Percentiles rank a stretch among this genome's conserved stretches.
These are phyloP conservation scores for Dendropsophus ebraccatus DNA, from an alignment of 2,113 vertebrate species.

Conservation along the genomic window DNA sequence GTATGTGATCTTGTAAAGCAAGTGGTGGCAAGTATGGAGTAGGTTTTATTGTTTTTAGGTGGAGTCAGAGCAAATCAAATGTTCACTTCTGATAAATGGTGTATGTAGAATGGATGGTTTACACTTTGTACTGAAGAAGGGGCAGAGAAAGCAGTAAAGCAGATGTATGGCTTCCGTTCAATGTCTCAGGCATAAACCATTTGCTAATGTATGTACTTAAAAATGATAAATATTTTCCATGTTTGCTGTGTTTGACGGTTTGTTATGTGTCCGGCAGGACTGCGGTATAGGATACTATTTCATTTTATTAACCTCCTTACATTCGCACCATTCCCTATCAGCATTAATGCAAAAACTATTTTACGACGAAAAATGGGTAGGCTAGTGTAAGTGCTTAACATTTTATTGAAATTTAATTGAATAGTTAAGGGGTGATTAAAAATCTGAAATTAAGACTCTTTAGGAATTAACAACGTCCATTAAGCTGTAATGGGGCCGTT, in stretches of 20 bases:
- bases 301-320: constrained; percentile 75
- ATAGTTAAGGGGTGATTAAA: constrained; percentile 93
- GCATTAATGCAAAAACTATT: constrained; percentile 84
- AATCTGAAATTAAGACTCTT: constrained; percentile 95
- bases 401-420: constrained; percentile 95
- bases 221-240: constrained; percentile 8
- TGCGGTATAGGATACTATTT: constrained; percentile 68
- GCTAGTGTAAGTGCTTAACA: constrained; percentile 88
- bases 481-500: constrained; percentile 93
- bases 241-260: background rate
- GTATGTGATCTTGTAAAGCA: too few relatives aligned
- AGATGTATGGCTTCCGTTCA: background rate
- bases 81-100: background rate
- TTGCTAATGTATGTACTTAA: constrained; percentile 3
- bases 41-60: background rate
- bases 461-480: constrained; percentile 91
- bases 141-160: background rate
- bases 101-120: background rate
- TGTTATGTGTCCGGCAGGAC: constrained; percentile 65
- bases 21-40: background rate
- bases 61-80: background rate
- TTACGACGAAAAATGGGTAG: constrained; percentile 84
- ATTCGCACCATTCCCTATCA: constrained; percentile 78
- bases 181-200: background rate
- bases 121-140: background rate